phyloP scores from a whole-genome alignment of 2,113 vertebrate species.

The Corythaeola cristata region DNA sequence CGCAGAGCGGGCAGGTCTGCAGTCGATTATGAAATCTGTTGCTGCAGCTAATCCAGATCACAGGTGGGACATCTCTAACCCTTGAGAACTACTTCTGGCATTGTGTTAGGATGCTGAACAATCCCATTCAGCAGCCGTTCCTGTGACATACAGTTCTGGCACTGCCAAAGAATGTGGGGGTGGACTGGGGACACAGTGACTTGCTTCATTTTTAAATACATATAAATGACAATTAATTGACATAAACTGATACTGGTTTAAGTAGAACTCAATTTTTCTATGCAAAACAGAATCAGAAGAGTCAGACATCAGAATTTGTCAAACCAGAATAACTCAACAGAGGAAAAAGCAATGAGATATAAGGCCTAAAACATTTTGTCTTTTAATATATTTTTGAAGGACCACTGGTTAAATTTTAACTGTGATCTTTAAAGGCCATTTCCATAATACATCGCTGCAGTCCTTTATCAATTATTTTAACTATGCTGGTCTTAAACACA shows the following conservation, averaged over 20 bases:
- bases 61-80: neutral
- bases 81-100: neutral
- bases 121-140: neutral
- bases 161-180: neutral
- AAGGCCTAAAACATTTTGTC: neutral
- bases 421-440: conserved; percentile 78
- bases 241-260: neutral
- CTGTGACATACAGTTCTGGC: accelerated
- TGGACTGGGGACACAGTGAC: too few species aligned
- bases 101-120: too few species aligned
- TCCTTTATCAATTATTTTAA: conserved; percentile 84
- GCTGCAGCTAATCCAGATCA: neutral
- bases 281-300: neutral
- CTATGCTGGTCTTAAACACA: conserved; percentile 75
- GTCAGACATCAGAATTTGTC: neutral
- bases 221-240: neutral
- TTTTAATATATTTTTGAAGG: neutral
- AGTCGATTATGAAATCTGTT: neutral
- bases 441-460: conserved; percentile 86
- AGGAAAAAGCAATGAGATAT: neutral
- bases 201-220: neutral
- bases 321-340: neutral
- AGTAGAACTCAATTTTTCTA: neutral
- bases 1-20: neutral
- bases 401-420: neutral